These are phyloP conservation scores for Zaprionus kolodkinae DNA, from an alignment of 1,140 invertebrate species.

Conservation along the genomic window DNA sequence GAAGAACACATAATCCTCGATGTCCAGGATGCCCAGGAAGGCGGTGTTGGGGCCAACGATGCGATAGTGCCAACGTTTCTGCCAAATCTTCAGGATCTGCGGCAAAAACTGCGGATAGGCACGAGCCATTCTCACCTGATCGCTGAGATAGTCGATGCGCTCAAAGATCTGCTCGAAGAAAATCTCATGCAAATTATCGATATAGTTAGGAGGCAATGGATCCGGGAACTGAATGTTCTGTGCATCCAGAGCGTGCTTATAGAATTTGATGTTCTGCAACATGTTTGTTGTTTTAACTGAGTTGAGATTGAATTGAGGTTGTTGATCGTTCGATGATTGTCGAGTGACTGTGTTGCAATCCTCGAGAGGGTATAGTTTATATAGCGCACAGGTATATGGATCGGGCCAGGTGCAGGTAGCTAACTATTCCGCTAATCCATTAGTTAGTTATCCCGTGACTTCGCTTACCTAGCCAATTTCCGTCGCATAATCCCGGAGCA, in stretches of 20 bases:
- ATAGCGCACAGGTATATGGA: constrained; percentile 35
- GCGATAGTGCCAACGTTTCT: constrained; percentile 41
- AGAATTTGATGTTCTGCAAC: constrained; percentile 47
- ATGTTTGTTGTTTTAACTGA: not conserved
- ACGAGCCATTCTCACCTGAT: constrained; percentile 72
- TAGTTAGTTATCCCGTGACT: not conserved
- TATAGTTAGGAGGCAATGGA: constrained; percentile 51
- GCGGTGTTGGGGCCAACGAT: constrained; percentile 61
- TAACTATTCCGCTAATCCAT: not conserved
- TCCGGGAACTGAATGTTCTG: constrained; percentile 19
- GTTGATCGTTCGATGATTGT: constrained; percentile 14
- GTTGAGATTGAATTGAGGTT: constrained; percentile 5
- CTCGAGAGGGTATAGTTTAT: constrained; percentile 8
- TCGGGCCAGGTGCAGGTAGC: not conserved
- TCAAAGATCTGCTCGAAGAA: constrained; percentile 77
- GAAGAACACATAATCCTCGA: constrained; percentile 72
- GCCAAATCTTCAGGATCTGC: constrained; percentile 56
- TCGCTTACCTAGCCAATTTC: constrained; percentile 2
- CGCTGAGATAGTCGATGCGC: constrained; percentile 55
- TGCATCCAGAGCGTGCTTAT: constrained; percentile 47
- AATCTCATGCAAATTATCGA: constrained; percentile 70
- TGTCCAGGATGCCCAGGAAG: constrained; percentile 54
- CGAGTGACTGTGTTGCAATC: constrained; percentile 26
- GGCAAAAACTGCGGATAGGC: constrained; percentile 70
- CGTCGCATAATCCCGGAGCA: constrained; percentile 10